Percentiles rank a stretch among this genome's conserved stretches.
Evolutionary conservation across 2,113 vertebrate species (phyloP).

Genomic region (Xiphophorus maculatus): DNA sequence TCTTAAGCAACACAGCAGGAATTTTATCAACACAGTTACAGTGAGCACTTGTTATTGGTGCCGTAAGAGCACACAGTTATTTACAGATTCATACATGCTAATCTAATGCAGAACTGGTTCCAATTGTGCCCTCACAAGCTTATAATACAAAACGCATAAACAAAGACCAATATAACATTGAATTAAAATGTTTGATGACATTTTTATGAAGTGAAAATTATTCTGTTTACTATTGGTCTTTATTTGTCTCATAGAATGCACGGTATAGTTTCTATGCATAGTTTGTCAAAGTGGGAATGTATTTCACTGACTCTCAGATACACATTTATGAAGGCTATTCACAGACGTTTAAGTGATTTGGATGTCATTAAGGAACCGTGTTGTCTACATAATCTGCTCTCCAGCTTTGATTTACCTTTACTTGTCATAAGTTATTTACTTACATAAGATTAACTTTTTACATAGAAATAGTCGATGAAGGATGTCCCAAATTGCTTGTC

Average conservation of each 20-base stretch:
- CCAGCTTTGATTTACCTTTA: slow-evolving; percentile 16
- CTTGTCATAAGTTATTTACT: too few relatives aligned
- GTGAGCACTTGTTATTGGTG: not conserved
- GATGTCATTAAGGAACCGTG: slow-evolving; percentile 21
- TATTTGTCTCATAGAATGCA: not conserved
- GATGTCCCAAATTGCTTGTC: too few relatives aligned
- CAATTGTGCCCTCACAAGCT: slow-evolving; percentile 17
- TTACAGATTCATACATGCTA: not conserved
- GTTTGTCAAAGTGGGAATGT: slow-evolving; percentile 2
- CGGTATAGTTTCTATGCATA: not conserved
- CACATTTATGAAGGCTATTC: not conserved
- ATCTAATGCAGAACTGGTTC: slow-evolving; percentile 4
- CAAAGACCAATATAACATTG: slow-evolving; percentile 21
- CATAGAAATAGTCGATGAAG: too few relatives aligned
- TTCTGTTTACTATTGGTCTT: slow-evolving; percentile 2
- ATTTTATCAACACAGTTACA: too few relatives aligned
- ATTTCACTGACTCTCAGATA: not conserved
- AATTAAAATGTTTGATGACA: slow-evolving; percentile 25
- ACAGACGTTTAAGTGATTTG: slow-evolving; percentile 10
- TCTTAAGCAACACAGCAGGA: too few relatives aligned
- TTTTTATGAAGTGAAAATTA: slow-evolving; percentile 18
- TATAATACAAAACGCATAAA: slow-evolving; percentile 35
- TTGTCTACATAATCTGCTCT: slow-evolving; percentile 9
- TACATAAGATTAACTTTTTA: too few relatives aligned
- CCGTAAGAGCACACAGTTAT: not conserved